These are phyloP conservation scores for Pogona vitticeps DNA, from an alignment of 2,113 vertebrate species.

Conservation along the genomic window DNA sequence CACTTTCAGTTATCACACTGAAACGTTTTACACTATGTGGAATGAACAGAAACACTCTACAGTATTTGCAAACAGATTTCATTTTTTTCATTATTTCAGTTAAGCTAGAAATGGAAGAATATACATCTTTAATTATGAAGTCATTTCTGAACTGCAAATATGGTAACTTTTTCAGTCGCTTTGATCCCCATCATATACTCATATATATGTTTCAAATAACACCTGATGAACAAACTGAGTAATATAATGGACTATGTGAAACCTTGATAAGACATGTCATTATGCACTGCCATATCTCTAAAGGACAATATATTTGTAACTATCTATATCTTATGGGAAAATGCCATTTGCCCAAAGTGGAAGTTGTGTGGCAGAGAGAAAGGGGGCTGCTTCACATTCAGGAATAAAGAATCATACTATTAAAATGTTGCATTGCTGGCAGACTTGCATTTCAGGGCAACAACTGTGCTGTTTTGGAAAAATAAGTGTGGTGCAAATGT, in stretches of 20 bases:
- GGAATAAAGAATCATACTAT: background rate
- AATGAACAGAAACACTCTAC: background rate
- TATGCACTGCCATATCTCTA: background rate
- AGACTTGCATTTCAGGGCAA: background rate
- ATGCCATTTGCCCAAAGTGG: background rate
- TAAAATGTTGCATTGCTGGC: background rate
- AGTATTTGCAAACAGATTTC: background rate
- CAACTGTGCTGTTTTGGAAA: constrained; percentile 3
- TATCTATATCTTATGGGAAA: background rate
- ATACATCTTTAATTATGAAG: background rate
- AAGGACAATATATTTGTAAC: background rate
- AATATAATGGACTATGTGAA: background rate
- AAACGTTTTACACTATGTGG: background rate
- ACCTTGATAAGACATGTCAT: background rate
- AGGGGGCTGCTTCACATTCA: background rate
- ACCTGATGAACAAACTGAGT: background rate
- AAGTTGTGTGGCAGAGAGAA: background rate
- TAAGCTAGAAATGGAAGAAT: background rate
- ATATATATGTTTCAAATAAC: background rate
- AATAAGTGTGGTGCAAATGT: background rate
- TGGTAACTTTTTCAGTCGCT: background rate
- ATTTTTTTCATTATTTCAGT: background rate
- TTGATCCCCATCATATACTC: background rate
- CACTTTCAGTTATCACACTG: background rate
- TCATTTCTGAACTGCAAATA: background rate